Evolutionary conservation across 2,888 invertebrate species (phyloP), one percentile per base, ranked within the genome.

Genomic region (Elysia crispata): DNA sequence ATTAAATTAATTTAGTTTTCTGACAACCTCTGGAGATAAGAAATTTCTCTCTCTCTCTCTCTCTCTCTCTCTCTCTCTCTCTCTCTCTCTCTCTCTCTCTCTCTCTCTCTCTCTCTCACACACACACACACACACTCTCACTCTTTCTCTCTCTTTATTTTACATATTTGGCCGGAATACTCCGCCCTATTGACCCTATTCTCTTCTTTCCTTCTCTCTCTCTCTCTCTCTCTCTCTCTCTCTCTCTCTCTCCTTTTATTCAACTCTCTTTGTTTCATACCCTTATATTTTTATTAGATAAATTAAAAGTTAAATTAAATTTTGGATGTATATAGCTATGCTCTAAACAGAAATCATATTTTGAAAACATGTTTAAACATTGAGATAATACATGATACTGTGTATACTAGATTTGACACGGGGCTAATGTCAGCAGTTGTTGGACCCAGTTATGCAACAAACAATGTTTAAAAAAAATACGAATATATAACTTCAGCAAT

Each of bases 51-150:
- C 41, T 41, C 18, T 0, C 49, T 15, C 50, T 50, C 76, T 50
- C 28, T 54, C 57, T 77, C 54, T 70, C 70, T 54, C 25, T 33
- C 57, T 25, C 31, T 70, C 69, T 50, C 73, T 49, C 54, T 50
- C 73, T 73, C 73, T 50, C 50, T 73, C 73, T 50, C 73, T 54
- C 73, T 28, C 54, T 74, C 57, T 60, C 30, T 74, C 28, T 74
- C 23, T 30, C 28, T 57, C 25, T 69, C 13, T 28, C 69, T 3
- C 18, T 69, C 18, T 69, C 28, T 69, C 31, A 69, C 31, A 30
- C 18, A 30, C 31, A n/a, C 57, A 18, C 31, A 57, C 69, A 13
- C 73, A n/a, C 54, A 13, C 73, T 73, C 73, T 50, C 50, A 50
- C 73, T 50, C 73, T 54, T 54, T 28, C 54, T 74, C 57, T 60